Evolutionary conservation across 2,888 invertebrate genomes (phyloP), one percentile per base, ranked within the genome.

Genomic region (Cataglyphis cursor): DNA sequence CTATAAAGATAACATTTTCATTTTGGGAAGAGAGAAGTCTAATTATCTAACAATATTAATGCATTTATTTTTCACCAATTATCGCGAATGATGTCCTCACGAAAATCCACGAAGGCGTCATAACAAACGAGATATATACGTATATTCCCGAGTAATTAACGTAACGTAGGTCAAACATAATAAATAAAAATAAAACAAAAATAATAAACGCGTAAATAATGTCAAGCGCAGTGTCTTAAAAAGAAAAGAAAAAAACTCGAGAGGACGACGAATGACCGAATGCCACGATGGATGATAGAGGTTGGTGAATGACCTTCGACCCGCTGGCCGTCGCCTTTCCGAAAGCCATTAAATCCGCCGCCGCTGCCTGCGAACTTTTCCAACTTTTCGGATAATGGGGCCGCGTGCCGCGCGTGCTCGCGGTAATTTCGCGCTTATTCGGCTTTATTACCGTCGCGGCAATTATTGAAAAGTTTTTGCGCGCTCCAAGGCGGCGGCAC

Each of bases 311-410:
- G 93, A 93, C 93, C 93, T 94, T 92, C 90, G 89, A 91, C 91
- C 89, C 87, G 90, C 89, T 88, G 68, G 82, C 88, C 85, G 88
- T 89, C 89, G 88, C 89, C 88, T 92, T 91, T 90, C 90, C 88
- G 86, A 91, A 91, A 88, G 89, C 92, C 91, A 92, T 94, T 93
- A 94, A 93, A 90, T 90, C 88, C 89, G 44, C 70, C 35, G 28
- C 62, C 44, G 41, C 64, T 12, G 72, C 59, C 59, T 38, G 54
- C 61, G 90, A 93, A 94, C 91, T 93, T 93, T 91, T 90, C 82
- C 88, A 93, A 94, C 92, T 93, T 93, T 92, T 92, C 91, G 91
- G 92, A 93, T 93, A 93, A 93, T 90, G 90, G 91, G 88, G 83
- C 84, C 76, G 82, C 83, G 90, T 86, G 85, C 76, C 75, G 66